Base-by-base conservation (phyloP, 2,888 invertebrate genomes). In the Lasioglossum marginatum region DNA sequence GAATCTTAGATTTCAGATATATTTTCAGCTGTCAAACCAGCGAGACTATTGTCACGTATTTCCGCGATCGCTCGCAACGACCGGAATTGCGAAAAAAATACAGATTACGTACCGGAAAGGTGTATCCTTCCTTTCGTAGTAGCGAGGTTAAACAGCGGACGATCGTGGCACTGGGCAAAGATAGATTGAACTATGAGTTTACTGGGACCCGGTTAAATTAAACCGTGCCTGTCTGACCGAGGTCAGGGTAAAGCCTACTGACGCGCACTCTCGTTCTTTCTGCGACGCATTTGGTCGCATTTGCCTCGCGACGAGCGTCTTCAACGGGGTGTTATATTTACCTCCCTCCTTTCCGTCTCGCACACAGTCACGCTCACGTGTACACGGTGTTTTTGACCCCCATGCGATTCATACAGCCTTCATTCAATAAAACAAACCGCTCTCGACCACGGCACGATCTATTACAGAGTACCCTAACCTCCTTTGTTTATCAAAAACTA, bases 221-320 rank as follows among this genome's bases (percentile, higher is more conserved):
- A 91, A 83, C 83, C 85, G 79, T 84, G 84, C 82, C 80, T 81
- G 85, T 70, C 88, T 82, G 79, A 85, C 89, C 82, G 89, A 90
- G 90, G 89, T 91, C 91, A 91, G 90, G 91, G 89, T 91, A 90
- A 91, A 89, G 86, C 78, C 89, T 85, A 88, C 85, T 72, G 84
- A 89, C 82, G 87, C 86, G 87, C 90, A 87, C 89, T 87, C 89
- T 83, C 89, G 84, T 87, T 86, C 85, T 80, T 82, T 89, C 84
- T 85, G 70, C 89, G 89, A 76, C 82, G 90, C 60, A 85, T 84
- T 74, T 78, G 82, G 89, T 78, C 82, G 90, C 60, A 85, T 84
- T 74, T 78, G 82, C 73, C 71, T 77, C 48, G 77, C 80, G 73
- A 81, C 75, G 81, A 75, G 66, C 76, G 79, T 84, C 87, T 85